These are phyloP conservation scores for Hormaphis cornu DNA, from an alignment of 1,140 invertebrate species.

Conservation along the genomic window DNA sequence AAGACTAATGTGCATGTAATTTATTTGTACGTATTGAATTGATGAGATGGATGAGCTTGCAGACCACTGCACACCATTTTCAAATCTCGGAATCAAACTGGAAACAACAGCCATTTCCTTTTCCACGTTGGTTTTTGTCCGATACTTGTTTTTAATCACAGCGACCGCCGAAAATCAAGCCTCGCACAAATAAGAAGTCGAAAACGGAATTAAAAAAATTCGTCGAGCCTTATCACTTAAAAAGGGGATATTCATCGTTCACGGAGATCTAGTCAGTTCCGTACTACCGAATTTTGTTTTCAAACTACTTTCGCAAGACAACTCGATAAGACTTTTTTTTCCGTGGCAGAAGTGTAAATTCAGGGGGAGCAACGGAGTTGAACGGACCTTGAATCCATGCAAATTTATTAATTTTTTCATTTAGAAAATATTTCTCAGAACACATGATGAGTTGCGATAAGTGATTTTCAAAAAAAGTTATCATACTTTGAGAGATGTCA, in stretches of 20 bases:
- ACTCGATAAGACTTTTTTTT: background rate
- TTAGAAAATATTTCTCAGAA: background rate
- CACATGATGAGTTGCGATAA: background rate
- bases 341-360: background rate
- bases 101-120: constrained; percentile 37
- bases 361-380: background rate
- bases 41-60: background rate
- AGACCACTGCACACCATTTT: background rate
- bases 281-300: background rate
- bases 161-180: constrained; percentile 39
- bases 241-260: no score
- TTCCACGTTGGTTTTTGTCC: constrained; percentile 38
- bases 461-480: no score
- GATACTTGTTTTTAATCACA: constrained; percentile 39
- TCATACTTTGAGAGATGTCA: no score
- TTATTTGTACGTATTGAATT: no score
- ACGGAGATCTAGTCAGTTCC: background rate
- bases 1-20: no score
- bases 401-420: background rate
- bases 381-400: background rate
- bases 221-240: constrained; percentile 8
- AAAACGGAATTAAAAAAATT: constrained; percentile 37
- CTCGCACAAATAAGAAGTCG: constrained; percentile 39
- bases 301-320: background rate
- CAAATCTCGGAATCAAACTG: background rate